Evolutionary conservation across 2,113 vertebrate species (phyloP), one percentile per base, ranked within the genome.

Genomic region (Upupa epops): DNA sequence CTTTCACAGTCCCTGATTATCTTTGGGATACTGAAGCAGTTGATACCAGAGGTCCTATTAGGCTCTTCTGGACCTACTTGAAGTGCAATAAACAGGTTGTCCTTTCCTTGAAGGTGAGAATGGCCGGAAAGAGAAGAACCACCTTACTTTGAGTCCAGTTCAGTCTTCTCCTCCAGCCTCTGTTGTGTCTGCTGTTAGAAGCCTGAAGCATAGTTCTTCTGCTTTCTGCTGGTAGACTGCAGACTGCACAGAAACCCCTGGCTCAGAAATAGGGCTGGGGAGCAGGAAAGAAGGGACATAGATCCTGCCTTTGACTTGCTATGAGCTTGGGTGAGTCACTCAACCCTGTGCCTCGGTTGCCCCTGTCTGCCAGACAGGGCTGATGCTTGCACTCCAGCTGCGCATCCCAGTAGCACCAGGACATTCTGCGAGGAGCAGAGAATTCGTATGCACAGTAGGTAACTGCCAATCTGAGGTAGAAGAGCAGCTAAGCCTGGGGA

Each of bases 71-170:
- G 73, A 83, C 45, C 77, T 60, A n/a, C 54, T 93, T 42, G 58
- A 75, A 52, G 69, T 72, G 88, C 90, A 88, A 66, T 95, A 95
- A 93, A 88, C 40, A 71, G 69, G 36, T 84, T 81, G 54, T 86
- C 73, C 70, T 90, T 85, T 73, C 86, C 31, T 34, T 22, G 71
- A 91, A 94, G 75, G 65, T 89, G 59, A 76, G 68, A 32, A 59
- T 89, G 78, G 66, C 46, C 66, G 87, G 78, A 85, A 90, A 81
- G 22, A 32, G 26, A 83, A 75, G 54, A 31, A 80, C 92, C 34
- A 34, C 21, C 34, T 49, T 52, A 14, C 36, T 90, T 92, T 49
- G 34, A 90, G 59, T 64, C 49, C 32, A 42, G 0, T 86, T 77
- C 68, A 54, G 1, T 92, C 72, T 89, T 90, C 59, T 75, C n/a